Base-by-base conservation (phyloP, 2,888 invertebrate genomes). In the Habrosyne pyritoides region DNA sequence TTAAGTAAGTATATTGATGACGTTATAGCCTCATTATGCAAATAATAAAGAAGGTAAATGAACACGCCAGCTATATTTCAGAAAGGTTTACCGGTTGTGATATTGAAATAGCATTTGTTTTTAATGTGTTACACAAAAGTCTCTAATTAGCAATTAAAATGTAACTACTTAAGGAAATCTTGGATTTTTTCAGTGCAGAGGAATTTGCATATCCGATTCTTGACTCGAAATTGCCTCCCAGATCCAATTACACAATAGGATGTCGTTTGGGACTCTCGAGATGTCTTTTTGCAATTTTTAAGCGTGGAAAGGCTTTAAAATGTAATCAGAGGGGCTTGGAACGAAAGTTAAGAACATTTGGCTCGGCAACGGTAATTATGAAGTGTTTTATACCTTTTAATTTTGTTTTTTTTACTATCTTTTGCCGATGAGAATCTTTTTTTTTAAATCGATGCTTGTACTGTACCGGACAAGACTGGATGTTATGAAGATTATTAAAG, bases 241-340 rank as follows among this genome's bases (percentile, higher is more conserved):
- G 75, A 84, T 84, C 78, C 82, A 89, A 90, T 90, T 88, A 87
- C 81, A 75, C 79, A 78, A 80, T 81, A 79, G 77, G 75, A 75
- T 82, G 76, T 77, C 70, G 76, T 81, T 79, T 76, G 78, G 79
- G 73, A 80, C 75, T 79, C 73, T 69, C 63, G 66, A 75, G 77
- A 81, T 84, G 83, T 82, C 82, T 82, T 64, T 81, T 73, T 79
- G 82, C 80, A 75, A 79, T 84, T 86, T 83, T 81, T 80, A 84
- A 84, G 76, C 75, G 71, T 66, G 66, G 80, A 84, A 83, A 87
- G 79, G 82, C 81, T 83, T 89, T 86, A 85, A 87, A 86, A 90
- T 81, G 86, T 88, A 91, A 90, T 91, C 89, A 87, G 82, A 83
- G 85, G 81, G 84, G 76, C 72, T 75, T 71, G 74, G 80, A 81